Base-by-base conservation (phyloP, 2,113 vertebrate genomes). In the Irena cyanogastra region DNA sequence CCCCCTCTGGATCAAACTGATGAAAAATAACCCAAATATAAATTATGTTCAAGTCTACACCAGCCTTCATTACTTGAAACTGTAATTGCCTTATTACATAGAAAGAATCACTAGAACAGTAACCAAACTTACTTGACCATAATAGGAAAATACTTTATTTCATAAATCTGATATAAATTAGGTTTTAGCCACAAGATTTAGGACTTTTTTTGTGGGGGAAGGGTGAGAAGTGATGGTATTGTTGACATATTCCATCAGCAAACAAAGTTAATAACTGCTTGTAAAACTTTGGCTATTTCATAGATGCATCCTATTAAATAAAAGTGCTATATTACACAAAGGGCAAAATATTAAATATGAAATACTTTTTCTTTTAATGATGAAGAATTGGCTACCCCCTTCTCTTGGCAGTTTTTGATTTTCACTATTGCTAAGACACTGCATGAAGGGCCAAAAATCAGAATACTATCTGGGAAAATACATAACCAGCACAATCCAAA, bases 111-210 rank as follows among this genome's bases (percentile, higher is more conserved):
- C 97, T 98, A 98, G 96, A 97, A 97, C 97, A 97, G 97, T 98
- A 98, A 98, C 95, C 97, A 98, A 98, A 98, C 97, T 97, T 97
- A 98, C 94, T 97, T 96, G 96, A 98, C 94, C 92, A 96, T 98
- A 97, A 97, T 98, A 98, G 97, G 98, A 98, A 98, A 98, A 98
- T 98, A 98, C 79, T 98, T 98, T 97, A 95, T 98, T 96, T 98
- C 96, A 98, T 97, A 98, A 98, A 97, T 98, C 98, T 98, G 96
- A 98, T 98, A 98, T 97, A 98, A 98, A 98, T 97, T 98, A 97
- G 93, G 97, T 83, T 98, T 98, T 92, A 97, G 95, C 96, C 97
- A 97, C 86, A 97, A 97, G 95, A 97, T 97, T 93, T 96, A 97
- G 95, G 95, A 77, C 86, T 96, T 96, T 82, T 87, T 97, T 93